Base-by-base conservation (phyloP, 2,888 invertebrate species). In the Spicauda simplicius region DNA sequence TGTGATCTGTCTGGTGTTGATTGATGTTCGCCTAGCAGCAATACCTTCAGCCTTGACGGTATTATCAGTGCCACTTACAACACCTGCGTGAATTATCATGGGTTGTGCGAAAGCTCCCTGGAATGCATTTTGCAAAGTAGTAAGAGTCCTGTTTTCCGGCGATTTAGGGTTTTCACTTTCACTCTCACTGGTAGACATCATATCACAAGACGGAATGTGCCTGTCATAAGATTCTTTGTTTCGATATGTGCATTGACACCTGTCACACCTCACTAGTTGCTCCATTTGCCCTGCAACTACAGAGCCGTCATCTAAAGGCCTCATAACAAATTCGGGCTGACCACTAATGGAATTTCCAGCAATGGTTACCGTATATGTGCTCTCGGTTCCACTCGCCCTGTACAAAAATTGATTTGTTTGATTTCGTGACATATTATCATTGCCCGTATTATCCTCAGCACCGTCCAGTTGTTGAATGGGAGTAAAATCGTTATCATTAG, bases 231-330 rank as follows among this genome's bases (percentile, higher is more conserved):
- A 97, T 69, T 96, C 96, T 72, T 96, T 95, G 59, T 97, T 97
- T 77, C 97, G 94, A 79, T 97, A 97, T 2, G 97, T 97, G 79
- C 98, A 96, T 77, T 97, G 97, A 81, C 98, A 98, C 72, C 97
- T 95, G 75, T 96, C 96, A 85, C 98, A 98, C 77, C 97, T 96
- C 0, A 98, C 97, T 8, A 97, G 96, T 76, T 96, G 95, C 75
- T 96, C 96, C 52, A 94, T 93, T 64, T 94, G 92, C 57, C 93
- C 93, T 48, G 91, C 79, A 55, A 83, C 80, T 0, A 80, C 80
- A 33, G 86, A 80, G 33, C 80, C 82, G 62, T 93, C 93, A 65
- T 91, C 93, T 69, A 92, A 77, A 6, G 92, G 87, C 66, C 92
- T 80, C 91, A 93, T 93, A 0, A 89, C 89, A 69, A 87, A 80